phyloP scores from a whole-genome alignment of 2,888 invertebrate genomes.

The Hydroisotoma schaefferi region DNA sequence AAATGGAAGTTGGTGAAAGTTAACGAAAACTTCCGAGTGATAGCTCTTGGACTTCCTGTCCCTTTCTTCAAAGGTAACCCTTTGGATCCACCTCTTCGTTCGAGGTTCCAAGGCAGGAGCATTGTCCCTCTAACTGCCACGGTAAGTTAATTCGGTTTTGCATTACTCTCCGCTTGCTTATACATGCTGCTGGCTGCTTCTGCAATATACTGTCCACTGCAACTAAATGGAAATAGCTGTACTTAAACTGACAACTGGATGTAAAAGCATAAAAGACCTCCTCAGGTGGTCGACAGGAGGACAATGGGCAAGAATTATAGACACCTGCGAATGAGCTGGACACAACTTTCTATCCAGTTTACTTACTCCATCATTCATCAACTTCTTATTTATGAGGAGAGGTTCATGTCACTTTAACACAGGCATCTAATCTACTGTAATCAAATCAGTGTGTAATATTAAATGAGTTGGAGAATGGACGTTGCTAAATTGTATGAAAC shows the following conservation, averaged over 20 bases:
- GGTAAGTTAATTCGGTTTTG: constrained; percentile 19
- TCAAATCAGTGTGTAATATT: no score
- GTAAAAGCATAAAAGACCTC: constrained; percentile 1
- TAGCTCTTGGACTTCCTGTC: constrained; percentile 86
- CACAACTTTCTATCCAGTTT: not conserved
- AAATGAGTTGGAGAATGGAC: no score
- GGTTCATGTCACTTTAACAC: not conserved
- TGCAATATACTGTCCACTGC: no score
- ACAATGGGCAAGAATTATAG: constrained; percentile 1
- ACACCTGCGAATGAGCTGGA: no score
- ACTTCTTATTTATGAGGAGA: constrained; percentile 1
- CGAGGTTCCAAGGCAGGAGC: constrained; percentile 76
- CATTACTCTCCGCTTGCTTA: constrained; percentile 1
- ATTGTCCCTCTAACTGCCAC: constrained; percentile 37
- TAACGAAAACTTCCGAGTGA: constrained; percentile 85
- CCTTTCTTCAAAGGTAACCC: constrained; percentile 85
- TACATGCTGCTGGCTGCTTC: no score
- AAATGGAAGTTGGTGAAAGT: constrained; percentile 87
- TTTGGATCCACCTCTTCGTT: constrained; percentile 89
- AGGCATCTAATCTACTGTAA: no score
- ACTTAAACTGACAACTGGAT: not conserved
- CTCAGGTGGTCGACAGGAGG: constrained; percentile 1
- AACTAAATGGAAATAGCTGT: not conserved
- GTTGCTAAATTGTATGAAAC: no score
- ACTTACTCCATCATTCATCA: not conserved